phyloP scores from a whole-genome alignment of 2,113 vertebrate species.

The Eurypyga helias region DNA sequence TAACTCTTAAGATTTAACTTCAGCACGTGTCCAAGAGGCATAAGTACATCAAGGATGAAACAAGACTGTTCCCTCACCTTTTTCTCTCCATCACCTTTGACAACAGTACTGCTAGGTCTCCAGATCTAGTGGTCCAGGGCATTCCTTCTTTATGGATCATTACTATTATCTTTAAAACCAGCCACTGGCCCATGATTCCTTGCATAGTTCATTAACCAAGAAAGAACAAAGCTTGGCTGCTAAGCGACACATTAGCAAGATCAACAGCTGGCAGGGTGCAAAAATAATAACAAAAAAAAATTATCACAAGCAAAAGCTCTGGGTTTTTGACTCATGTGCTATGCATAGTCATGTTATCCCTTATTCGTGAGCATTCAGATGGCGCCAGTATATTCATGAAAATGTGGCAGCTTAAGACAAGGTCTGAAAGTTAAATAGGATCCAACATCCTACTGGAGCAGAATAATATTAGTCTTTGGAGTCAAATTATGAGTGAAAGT shows the following conservation, averaged over 20 bases:
- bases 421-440: constrained; percentile 67
- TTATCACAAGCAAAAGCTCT: constrained; percentile 6
- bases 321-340: constrained; percentile 44
- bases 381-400: constrained; percentile 57
- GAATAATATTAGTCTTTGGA: constrained; percentile 31
- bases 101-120: not conserved
- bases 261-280: constrained; percentile 57
- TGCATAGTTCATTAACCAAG: constrained; percentile 10
- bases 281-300: constrained; percentile 47
- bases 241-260: constrained; percentile 12
- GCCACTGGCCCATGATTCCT: not conserved
- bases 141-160: not conserved
- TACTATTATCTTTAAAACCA: not conserved
- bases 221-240: constrained; percentile 28
- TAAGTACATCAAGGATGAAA: not conserved
- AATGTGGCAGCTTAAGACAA: constrained; percentile 62
- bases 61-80: not conserved
- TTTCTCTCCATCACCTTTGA: not conserved
- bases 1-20: not conserved
- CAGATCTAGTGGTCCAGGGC: not conserved
- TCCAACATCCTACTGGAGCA: constrained; percentile 2
- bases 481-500: constrained; percentile 37
- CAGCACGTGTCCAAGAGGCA: fast-evolving
- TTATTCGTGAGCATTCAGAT: constrained; percentile 60
- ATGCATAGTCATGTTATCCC: constrained; percentile 67